Conservation (phyloP, 2,113 vertebrate species). For the Solenodon paradoxus region DNA sequence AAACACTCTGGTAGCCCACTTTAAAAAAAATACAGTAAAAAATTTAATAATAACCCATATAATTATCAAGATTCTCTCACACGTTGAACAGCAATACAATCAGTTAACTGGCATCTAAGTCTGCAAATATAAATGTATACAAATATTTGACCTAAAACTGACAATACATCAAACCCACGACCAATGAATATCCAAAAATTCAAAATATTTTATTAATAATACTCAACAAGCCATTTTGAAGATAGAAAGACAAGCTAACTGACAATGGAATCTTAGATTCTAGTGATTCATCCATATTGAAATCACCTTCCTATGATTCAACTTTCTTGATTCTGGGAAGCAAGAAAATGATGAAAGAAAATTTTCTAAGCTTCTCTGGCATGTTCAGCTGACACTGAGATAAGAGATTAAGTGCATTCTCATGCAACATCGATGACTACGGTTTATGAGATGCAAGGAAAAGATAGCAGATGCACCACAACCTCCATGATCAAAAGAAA, state of each 20-base stretch:
- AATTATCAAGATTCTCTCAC: not conserved
- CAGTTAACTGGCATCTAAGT: not conserved
- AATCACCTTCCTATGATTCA: not conserved
- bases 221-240: not conserved
- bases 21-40: not conserved
- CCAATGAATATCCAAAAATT: not conserved
- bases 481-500: not conserved
- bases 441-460: slow-evolving; percentile 16
- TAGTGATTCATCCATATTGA: not conserved
- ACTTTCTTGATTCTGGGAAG: not conserved
- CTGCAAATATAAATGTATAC: not conserved
- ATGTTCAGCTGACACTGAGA: not conserved
- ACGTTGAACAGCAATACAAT: not conserved
- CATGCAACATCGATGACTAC: not conserved
- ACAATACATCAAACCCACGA: not conserved
- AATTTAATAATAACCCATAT: not conserved
- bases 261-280: not conserved
- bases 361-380: not conserved
- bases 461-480: not conserved
- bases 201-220: not conserved
- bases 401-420: slow-evolving; percentile 20
- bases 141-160: not conserved
- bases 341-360: not conserved
- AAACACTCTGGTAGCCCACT: not conserved
- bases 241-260: not conserved